These are phyloP conservation scores for Porphyrio hochstetteri DNA, from an alignment of 2,113 vertebrate genomes.

Conservation along the genomic window DNA sequence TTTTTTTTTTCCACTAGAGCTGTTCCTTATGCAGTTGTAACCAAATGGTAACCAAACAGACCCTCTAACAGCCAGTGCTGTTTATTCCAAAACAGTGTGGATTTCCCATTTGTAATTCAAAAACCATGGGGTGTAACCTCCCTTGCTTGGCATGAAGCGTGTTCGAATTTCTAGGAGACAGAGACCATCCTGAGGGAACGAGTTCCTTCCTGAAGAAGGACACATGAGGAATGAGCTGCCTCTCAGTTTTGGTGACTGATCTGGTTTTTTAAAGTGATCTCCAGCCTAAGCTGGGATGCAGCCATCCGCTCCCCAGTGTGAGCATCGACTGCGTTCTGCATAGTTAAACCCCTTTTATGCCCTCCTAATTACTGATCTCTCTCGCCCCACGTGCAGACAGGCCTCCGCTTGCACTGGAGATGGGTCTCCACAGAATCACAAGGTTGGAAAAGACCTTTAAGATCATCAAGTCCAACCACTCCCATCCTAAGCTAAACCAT, in stretches of 20 bases:
- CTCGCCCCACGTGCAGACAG: not conserved
- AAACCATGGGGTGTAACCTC: conserved; percentile 21
- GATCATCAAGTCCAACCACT: too few species aligned
- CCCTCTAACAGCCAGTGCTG: not conserved
- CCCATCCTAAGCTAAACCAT: too few species aligned
- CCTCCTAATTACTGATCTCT: not conserved
- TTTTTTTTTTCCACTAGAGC: conserved; percentile 25
- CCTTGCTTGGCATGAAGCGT: not conserved
- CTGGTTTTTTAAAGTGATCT: not conserved
- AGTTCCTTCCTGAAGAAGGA: not conserved
- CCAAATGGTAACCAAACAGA: conserved; percentile 30
- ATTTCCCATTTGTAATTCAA: conserved; percentile 48
- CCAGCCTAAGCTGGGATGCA: not conserved
- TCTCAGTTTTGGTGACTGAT: not conserved
- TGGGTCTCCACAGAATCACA: not conserved
- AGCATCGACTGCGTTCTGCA: not conserved
- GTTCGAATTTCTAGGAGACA: not conserved
- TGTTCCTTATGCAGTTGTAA: conserved; percentile 43
- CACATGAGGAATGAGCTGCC: not conserved
- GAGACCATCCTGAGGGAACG: not conserved
- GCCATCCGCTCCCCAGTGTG: not conserved
- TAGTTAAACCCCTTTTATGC: not conserved
- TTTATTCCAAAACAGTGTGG: conserved; percentile 44
- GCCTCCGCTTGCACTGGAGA: not conserved
- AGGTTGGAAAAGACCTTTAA: too few species aligned